phyloP scores from a whole-genome alignment of 2,797 vertebrate species.

The Cebuella pygmaea region DNA sequence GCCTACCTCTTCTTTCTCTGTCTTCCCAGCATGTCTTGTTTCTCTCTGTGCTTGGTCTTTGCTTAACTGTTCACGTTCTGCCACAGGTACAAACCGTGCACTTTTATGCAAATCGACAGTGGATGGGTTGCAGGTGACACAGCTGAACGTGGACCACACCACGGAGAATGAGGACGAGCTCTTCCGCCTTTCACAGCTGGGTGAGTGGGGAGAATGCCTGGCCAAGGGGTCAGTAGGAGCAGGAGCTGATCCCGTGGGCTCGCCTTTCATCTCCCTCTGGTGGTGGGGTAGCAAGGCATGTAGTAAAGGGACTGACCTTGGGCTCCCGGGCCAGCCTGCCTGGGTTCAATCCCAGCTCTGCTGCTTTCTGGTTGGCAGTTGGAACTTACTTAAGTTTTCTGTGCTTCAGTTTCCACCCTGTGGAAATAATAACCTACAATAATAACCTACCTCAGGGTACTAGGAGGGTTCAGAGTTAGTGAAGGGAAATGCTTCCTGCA shows the following conservation, averaged over 20 bases:
- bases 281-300: fast-evolving
- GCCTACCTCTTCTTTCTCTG: neutral
- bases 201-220: slow-evolving; percentile 83
- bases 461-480: neutral
- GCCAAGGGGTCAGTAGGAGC: fast-evolving
- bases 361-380: no score
- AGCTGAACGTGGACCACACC: slow-evolving; percentile 94
- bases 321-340: neutral
- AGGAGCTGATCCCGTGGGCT: fast-evolving
- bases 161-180: slow-evolving; percentile 97
- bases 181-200: slow-evolving; percentile 93
- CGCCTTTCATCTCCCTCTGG: no score
- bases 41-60: neutral
- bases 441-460: neutral
- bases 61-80: slow-evolving; percentile 57
- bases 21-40: fast-evolving
- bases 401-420: neutral
- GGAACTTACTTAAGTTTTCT: neutral
- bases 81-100: slow-evolving; percentile 95
- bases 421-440: neutral
- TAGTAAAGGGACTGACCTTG: no score
- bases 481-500: fast-evolving
- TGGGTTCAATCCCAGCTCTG: neutral
- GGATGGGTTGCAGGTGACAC: slow-evolving; percentile 96
- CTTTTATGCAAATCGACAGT: slow-evolving; percentile 95